These are phyloP conservation scores for Porphyrio hochstetteri DNA, from an alignment of 2,113 vertebrate species.

Conservation along the genomic window DNA sequence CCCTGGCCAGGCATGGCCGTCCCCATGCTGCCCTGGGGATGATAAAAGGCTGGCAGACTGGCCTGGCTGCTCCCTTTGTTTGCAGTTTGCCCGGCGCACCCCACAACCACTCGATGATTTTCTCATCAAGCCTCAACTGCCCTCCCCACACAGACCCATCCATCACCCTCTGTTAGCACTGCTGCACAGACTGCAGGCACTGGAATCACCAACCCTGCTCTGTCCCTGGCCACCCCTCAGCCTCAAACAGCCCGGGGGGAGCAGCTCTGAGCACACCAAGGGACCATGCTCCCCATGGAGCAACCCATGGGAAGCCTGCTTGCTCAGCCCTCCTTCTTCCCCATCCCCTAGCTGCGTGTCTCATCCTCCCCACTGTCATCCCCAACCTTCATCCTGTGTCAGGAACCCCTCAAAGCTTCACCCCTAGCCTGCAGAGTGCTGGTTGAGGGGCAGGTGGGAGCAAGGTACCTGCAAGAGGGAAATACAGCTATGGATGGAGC, in stretches of 20 bases:
- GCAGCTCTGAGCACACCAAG: not conserved
- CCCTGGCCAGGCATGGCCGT: not conserved
- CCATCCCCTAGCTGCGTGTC: too few relatives aligned
- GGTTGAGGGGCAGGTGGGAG: not conserved
- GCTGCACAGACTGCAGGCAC: rapidly evolving
- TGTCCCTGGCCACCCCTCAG: not conserved
- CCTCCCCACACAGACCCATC: not conserved
- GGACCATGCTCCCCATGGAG: not conserved
- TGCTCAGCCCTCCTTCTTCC: not conserved
- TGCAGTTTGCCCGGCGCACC: not conserved
- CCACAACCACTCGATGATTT: conserved; percentile 38
- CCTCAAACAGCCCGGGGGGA: rapidly evolving
- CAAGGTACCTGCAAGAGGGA: not conserved
- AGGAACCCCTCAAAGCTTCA: not conserved
- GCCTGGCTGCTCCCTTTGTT: not conserved
- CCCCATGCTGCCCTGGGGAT: not conserved
- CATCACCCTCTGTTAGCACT: not conserved
- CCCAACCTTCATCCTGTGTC: too few relatives aligned
- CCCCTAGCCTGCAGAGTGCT: not conserved
- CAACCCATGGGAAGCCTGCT: rapidly evolving
- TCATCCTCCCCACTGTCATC: not conserved
- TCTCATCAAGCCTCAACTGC: not conserved
- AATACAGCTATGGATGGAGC: not conserved
- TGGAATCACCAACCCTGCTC: not conserved
- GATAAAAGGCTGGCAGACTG: not conserved